Evolutionary conservation across 2,113 vertebrate species (phyloP).

Genomic region (Phoenicopterus ruber): DNA sequence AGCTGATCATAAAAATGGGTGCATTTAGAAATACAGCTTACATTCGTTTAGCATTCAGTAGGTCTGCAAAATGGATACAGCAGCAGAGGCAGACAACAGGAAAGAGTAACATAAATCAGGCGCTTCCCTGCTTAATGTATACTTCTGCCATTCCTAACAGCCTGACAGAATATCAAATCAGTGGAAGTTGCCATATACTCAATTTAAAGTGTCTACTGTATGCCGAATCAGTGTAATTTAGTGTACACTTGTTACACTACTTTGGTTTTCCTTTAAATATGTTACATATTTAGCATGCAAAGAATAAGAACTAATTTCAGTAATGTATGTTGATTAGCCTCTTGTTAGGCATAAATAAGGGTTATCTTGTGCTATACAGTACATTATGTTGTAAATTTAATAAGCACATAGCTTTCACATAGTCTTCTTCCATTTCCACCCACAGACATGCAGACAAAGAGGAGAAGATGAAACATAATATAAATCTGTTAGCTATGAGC

Average conservation of each 20-base stretch:
- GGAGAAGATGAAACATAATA: not conserved
- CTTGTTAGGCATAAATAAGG: slow-evolving; percentile 46
- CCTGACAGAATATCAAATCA: not conserved
- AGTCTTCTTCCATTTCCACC: not conserved
- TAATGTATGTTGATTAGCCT: slow-evolving; percentile 35
- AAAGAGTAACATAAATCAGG: not conserved
- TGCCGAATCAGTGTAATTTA: not conserved
- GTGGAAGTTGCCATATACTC: not conserved
- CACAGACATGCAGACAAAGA: not conserved
- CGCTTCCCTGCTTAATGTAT: not conserved
- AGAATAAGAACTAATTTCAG: slow-evolving; percentile 48
- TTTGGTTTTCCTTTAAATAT: not conserved
- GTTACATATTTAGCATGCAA: not conserved
- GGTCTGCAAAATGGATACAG: not conserved
- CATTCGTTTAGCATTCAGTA: not conserved
- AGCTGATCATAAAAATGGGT: not conserved
- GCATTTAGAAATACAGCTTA: not conserved
- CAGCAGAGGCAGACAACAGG: not conserved
- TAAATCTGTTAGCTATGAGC: not conserved
- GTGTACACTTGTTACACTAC: not conserved
- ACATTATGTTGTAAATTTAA: not conserved
- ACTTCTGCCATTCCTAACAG: not conserved
- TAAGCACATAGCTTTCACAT: not conserved
- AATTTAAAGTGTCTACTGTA: not conserved
- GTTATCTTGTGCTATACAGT: slow-evolving; percentile 1